Evolutionary conservation across 1,140 invertebrate species (phyloP).

Genomic region (Acromyrmex charruanus): DNA sequence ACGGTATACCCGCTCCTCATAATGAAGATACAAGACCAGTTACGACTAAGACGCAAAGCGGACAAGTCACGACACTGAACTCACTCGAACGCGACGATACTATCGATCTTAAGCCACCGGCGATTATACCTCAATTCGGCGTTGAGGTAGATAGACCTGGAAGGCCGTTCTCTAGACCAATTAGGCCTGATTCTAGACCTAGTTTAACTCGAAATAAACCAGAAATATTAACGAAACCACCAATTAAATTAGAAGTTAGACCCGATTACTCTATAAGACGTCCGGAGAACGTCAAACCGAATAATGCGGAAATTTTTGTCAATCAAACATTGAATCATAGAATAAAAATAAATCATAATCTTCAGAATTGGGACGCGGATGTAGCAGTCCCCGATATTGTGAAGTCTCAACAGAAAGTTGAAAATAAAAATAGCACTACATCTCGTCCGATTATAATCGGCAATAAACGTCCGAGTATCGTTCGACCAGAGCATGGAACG

Average conservation of each 20-base stretch:
- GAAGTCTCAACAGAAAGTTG: constrained; percentile 16
- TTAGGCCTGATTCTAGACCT: constrained; percentile 68
- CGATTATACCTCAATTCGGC: constrained; percentile 73
- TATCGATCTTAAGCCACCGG: constrained; percentile 79
- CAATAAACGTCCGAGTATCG: constrained; percentile 24
- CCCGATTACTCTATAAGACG: constrained; percentile 27
- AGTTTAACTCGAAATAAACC: constrained; percentile 53
- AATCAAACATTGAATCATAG: constrained; percentile 44
- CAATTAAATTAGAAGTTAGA: constrained; percentile 50
- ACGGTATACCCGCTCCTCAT: constrained; percentile 73
- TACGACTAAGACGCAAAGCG: constrained; percentile 30
- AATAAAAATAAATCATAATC: constrained; percentile 44
- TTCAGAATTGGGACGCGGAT: constrained; percentile 50
- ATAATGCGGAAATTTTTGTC: neutral
- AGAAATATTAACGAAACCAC: constrained; percentile 69
- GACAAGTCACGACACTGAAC: constrained; percentile 23
- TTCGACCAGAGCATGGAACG: constrained; percentile 63
- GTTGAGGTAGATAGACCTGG: constrained; percentile 70
- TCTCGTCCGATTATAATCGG: constrained; percentile 7
- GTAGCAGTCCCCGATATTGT: neutral
- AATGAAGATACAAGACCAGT: constrained; percentile 40
- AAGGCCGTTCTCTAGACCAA: constrained; percentile 76
- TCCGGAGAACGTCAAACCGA: constrained; percentile 28
- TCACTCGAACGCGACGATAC: constrained; percentile 74
- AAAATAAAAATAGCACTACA: constrained; percentile 33